Evolutionary conservation across 2,797 vertebrate genomes (phyloP), one percentile per base, ranked within the genome.

Genomic region (Sparus aurata): DNA sequence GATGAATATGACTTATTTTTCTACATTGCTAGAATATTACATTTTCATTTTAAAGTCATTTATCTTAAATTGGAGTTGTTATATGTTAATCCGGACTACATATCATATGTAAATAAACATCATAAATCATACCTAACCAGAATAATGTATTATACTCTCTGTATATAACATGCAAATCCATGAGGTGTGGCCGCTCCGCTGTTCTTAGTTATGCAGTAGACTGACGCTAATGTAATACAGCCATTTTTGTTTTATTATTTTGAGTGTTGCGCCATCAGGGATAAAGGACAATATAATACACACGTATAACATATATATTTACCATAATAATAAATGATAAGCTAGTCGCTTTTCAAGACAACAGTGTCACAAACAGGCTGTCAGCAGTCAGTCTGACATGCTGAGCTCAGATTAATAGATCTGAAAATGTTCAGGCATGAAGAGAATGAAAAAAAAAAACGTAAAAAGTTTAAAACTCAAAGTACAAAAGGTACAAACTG

Each of bases 141-240:
- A 88, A 87, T 74, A 73, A 88, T 90, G 91, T 92, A 93, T 91
- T 92, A 91, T 90, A 90, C 55, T 90, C 62, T 82, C n/a, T 88
- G 85, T 88, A 85, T 63, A 89, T 80, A 89, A 84, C 77, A 87
- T 74, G 65, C 63, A 87, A 82, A 86, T 82, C 62, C 53, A 76
- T 22, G 30, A 77, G 63, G 60, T 61, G 59, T 69, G 80, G 72
- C 84, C 84, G 70, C 84, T 49, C 15, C 41, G 41, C 59, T 79
- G 81, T 54, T 85, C 66, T 85, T 77, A 67, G 82, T 80, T 58
- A 86, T 77, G 59, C 85, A 90, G 80, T 76, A 72, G 75, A 82
- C 63, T 53, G 82, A 80, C 60, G 50, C 80, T 88, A 83, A 90
- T 84, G 74, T 91, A 80, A 84, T 68, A 65, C 68, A 59, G 68